Percentiles rank a stretch among this genome's conserved stretches.
Conservation (phyloP, 2,888 invertebrate species). For the Cryptops parisi region DNA sequence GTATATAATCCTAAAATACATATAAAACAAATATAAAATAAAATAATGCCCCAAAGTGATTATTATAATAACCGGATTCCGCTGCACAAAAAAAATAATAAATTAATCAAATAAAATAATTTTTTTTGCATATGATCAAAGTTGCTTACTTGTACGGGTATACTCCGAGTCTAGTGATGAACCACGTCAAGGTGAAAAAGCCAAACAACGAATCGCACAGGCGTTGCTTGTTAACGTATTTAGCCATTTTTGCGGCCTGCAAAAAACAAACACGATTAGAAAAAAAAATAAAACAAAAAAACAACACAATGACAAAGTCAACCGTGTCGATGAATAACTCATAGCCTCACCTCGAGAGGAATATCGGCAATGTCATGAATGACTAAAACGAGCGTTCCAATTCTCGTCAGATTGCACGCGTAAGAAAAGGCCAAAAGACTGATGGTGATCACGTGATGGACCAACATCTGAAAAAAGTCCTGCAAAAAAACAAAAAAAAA, state of each 20-base stretch:
- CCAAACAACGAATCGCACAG: constrained; percentile 76
- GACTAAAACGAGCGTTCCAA: constrained; percentile 76
- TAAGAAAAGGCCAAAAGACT: constrained; percentile 81
- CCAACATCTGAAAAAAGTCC: constrained; percentile 97
- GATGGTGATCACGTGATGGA: constrained; percentile 91
- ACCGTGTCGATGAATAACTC: neutral
- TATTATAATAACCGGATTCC: too few relatives aligned
- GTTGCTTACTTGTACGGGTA: constrained; percentile 49
- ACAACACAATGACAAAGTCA: neutral
- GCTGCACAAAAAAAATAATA: neutral
- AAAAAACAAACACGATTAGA: constrained; percentile 21
- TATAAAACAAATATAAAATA: neutral
- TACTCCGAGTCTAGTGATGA: constrained; percentile 70
- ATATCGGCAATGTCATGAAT: constrained; percentile 83
- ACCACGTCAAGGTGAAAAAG: constrained; percentile 81
- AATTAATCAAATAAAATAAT: too few relatives aligned
- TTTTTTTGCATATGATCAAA: neutral
- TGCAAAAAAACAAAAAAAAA: constrained; percentile 9
- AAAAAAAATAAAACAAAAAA: neutral
- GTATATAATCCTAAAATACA: constrained; percentile 26
- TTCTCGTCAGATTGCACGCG: constrained; percentile 77
- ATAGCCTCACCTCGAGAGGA: constrained; percentile 53
- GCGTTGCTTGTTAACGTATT: constrained; percentile 78
- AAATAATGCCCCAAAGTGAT: neutral
- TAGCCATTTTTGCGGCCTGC: constrained; percentile 83